Conservation (phyloP, 2,888 invertebrate genomes). For the Phymatocera aterrima region DNA sequence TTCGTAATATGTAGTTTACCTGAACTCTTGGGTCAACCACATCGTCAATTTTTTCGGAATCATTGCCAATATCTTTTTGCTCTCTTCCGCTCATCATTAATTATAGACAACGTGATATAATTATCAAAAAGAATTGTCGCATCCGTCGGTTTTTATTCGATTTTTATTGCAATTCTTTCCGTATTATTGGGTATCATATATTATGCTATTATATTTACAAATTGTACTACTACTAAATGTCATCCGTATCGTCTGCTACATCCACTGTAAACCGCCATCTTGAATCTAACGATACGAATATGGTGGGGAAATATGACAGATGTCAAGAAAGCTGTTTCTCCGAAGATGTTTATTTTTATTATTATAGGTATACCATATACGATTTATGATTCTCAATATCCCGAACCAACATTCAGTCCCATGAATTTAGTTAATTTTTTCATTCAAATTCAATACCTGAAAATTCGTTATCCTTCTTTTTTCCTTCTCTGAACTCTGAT, state of each 20-base stretch:
- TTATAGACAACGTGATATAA: slow-evolving; percentile 37
- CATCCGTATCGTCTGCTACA: slow-evolving; percentile 72
- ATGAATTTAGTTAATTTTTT: too few relatives aligned
- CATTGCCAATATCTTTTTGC: slow-evolving; percentile 62
- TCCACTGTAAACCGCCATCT: slow-evolving; percentile 71
- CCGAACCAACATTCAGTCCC: too few relatives aligned
- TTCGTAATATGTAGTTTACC: slow-evolving; percentile 79
- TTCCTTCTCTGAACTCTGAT: background rate
- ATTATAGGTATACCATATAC: too few relatives aligned
- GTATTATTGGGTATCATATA: too few relatives aligned
- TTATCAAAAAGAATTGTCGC: slow-evolving; percentile 51
- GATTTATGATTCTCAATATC: too few relatives aligned
- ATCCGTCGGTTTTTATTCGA: too few relatives aligned
- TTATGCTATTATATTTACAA: slow-evolving; percentile 49
- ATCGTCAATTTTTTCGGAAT: slow-evolving; percentile 75
- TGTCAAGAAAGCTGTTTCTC: too few relatives aligned
- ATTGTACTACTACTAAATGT: slow-evolving; percentile 67
- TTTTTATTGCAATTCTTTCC: too few relatives aligned
- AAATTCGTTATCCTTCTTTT: too few relatives aligned
- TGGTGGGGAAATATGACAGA: background rate
- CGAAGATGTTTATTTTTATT: background rate
- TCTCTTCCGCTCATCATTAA: slow-evolving; percentile 64
- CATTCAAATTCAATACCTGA: too few relatives aligned
- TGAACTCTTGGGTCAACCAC: slow-evolving; percentile 89
- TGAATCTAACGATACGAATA: slow-evolving; percentile 59